phyloP scores from a whole-genome alignment of 2,113 vertebrate species.

The Mohoua ochrocephala region DNA sequence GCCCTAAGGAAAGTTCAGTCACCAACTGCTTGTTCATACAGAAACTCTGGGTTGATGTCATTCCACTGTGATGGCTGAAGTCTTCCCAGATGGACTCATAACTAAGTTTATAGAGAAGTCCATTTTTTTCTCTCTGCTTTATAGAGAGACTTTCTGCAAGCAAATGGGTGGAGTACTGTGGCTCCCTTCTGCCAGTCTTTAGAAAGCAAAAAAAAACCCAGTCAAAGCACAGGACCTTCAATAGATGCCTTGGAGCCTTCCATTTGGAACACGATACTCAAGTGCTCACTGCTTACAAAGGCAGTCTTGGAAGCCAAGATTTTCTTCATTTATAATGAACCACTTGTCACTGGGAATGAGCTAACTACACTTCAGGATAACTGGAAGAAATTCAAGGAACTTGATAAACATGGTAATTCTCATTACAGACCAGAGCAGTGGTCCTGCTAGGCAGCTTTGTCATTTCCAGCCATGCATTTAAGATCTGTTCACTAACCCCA shows the following conservation, averaged over 20 bases:
- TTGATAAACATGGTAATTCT: background rate
- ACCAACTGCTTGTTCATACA: background rate
- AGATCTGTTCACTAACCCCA: background rate
- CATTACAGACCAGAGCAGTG: background rate
- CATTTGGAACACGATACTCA: background rate
- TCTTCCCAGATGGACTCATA: background rate
- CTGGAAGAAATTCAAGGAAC: constrained; percentile 19
- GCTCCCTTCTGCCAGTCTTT: background rate
- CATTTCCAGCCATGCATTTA: background rate
- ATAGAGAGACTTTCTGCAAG: background rate
- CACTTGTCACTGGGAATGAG: background rate
- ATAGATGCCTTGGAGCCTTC: background rate
- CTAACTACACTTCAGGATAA: background rate
- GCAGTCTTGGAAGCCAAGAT: background rate
- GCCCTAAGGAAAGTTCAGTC: background rate
- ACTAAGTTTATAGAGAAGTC: background rate
- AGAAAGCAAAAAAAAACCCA: background rate
- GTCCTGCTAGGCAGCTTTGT: background rate
- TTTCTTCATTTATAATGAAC: constrained; percentile 16
- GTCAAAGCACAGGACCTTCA: background rate
- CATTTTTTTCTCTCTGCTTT: background rate
- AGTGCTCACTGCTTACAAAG: background rate
- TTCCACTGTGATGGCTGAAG: background rate
- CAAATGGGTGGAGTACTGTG: background rate
- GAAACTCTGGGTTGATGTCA: background rate